Evolutionary conservation across 92 coral and sea anemone genomes (phyloP), one percentile per base, ranked within the genome.

Genomic region (Epizoanthus ramosus): DNA sequence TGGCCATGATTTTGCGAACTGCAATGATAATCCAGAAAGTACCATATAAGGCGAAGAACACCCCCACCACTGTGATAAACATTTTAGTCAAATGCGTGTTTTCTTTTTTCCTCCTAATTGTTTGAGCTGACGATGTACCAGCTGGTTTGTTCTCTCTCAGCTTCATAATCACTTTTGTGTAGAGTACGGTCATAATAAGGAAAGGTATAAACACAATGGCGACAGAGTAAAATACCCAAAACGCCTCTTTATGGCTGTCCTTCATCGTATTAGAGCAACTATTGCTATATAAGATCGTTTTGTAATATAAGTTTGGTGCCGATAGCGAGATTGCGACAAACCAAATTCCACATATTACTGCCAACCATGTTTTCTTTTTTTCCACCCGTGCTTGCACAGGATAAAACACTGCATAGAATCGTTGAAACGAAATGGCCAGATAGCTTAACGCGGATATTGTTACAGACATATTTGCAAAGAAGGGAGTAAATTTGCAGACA

Each of bases 331-430:
- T n/a, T 3, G 75, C 43, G 33, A 71, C 57, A 4, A 71, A 6
- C 75, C 58, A 71, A 13, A 71, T 45, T n/a, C 25, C 19, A 16
- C 43, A 6, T 28, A 71, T 33, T 0, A 54, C 41, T 0, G 23
- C n/a, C 12, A 21, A 6, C 16, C 75, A 54, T 15, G 41, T 39
- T n/a, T 71, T 71, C 31, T 45, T 54, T 8, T 47, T 47, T 33
- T 71, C 75, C 18, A 71, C n/a, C 39, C 75, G 75, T 10, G 75
- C 75, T 21, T 71, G 19, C 57, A 43, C 43, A 5, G 75, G 75
- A 6, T 71, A 71, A 45, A 71, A 39, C 16, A 71, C 75, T 1
- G 57, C 75, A 45, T 71, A 71, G 57, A 71, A 71, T n/a, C 75
- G 58, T 15, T 71, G 75, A 71, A 45, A 21, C 13, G 58, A 71